phyloP scores from a whole-genome alignment of 1,140 invertebrate genomes.

The Dufourea novaeangliae region DNA sequence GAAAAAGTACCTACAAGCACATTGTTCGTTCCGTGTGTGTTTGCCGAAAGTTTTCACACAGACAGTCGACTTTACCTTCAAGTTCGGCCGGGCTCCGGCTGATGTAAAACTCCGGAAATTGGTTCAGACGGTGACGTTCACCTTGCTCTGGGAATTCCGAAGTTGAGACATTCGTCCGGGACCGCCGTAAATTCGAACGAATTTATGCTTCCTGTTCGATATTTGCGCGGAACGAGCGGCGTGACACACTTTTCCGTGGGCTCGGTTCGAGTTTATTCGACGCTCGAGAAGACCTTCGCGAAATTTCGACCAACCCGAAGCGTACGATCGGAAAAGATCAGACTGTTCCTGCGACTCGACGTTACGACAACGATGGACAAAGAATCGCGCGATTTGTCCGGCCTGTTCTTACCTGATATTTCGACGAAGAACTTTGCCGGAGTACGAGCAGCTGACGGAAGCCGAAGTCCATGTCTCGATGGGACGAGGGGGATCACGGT shows the following conservation, averaged over 20 bases:
- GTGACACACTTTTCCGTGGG: conserved; percentile 18
- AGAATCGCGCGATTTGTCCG: no score
- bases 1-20: conserved; percentile 6
- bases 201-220: conserved; percentile 37
- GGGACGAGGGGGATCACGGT: not conserved
- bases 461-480: not conserved
- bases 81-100: not conserved
- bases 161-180: conserved; percentile 37
- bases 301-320: not conserved
- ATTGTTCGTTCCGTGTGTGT: not conserved
- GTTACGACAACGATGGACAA: no score
- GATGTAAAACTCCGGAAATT: conserved; percentile 43
- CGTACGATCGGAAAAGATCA: no score
- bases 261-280: conserved; percentile 25
- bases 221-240: conserved; percentile 18
- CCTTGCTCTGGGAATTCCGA: conserved; percentile 1
- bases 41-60: not conserved
- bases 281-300: not conserved
- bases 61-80: not conserved
- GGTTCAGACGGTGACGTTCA: conserved; percentile 34
- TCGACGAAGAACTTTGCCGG: not conserved
- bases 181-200: conserved; percentile 38
- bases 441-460: not conserved
- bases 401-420: conserved; percentile 2
- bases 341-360: no score